A percentile compares a stretch with the other conserved stretches of the same genome.
Conservation (phyloP, 2,797 vertebrate species). For the Nyctalus aviator region DNA sequence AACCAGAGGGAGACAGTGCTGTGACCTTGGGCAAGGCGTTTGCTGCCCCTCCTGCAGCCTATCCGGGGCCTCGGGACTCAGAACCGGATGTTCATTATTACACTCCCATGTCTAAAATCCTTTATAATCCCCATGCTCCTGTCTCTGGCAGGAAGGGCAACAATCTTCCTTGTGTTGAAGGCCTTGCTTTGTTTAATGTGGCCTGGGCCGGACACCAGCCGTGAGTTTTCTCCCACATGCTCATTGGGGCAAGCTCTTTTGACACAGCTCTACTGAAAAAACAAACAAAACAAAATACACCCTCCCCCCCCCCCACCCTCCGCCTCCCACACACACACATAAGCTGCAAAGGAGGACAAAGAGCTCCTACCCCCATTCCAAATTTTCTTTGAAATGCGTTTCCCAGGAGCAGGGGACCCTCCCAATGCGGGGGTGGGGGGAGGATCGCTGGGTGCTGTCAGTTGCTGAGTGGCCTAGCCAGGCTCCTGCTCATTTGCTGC, state of each 20-base stretch:
- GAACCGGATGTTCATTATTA: neutral
- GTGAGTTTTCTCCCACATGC: neutral
- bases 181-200: slow-evolving; percentile 62
- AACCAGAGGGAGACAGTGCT: neutral
- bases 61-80: neutral
- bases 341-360: neutral
- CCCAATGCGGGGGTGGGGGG: neutral
- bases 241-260: neutral
- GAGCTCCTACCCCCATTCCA: neutral
- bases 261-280: neutral
- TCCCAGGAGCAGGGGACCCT: neutral
- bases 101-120: neutral
- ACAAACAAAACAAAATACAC: neutral
- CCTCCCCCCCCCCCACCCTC: rapidly evolving
- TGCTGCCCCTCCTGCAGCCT: neutral
- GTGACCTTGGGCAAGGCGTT: neutral
- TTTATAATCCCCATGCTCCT: neutral
- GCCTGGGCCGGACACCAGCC: neutral
- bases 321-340: neutral
- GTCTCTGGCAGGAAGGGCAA: slow-evolving; percentile 33
- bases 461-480: neutral
- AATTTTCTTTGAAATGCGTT: neutral
- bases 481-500: neutral
- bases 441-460: neutral
- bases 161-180: neutral